Percentiles rank a stretch among this genome's conserved stretches.
These are phyloP conservation scores for Nasonia giraulti DNA, from an alignment of 1,140 invertebrate species.

Conservation along the genomic window DNA sequence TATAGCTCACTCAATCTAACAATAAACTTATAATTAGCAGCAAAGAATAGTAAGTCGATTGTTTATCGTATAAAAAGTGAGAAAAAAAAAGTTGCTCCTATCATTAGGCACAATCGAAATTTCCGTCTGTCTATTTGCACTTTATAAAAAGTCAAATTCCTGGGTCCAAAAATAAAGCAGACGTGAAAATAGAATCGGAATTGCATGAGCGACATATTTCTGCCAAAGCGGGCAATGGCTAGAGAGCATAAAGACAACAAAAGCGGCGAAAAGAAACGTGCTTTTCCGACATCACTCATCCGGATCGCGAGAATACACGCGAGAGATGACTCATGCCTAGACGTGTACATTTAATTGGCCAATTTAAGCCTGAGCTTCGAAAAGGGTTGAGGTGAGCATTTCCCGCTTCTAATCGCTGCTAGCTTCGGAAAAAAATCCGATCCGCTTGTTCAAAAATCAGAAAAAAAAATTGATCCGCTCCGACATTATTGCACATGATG, in stretches of 20 bases:
- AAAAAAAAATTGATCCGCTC: background rate
- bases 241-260: background rate
- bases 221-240: background rate
- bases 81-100: background rate
- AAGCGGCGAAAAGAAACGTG: background rate
- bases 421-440: background rate
- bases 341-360: conserved; percentile 12
- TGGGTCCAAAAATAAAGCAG: background rate
- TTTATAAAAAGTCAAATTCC: conserved; percentile 1
- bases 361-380: conserved; percentile 19
- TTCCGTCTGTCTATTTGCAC: background rate
- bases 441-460: background rate
- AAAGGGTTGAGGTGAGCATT: background rate
- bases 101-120: background rate
- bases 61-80: background rate
- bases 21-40: background rate
- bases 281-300: background rate
- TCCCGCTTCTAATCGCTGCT: background rate
- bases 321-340: conserved; percentile 33
- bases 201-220: background rate
- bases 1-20: background rate
- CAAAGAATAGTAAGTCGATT: background rate
- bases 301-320: background rate
- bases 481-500: background rate
- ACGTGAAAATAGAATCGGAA: background rate